Percentiles rank a stretch among this genome's conserved stretches.
These are phyloP conservation scores for Himantopus leucocephalus DNA, from an alignment of 2,113 vertebrate species.

Conservation along the genomic window DNA sequence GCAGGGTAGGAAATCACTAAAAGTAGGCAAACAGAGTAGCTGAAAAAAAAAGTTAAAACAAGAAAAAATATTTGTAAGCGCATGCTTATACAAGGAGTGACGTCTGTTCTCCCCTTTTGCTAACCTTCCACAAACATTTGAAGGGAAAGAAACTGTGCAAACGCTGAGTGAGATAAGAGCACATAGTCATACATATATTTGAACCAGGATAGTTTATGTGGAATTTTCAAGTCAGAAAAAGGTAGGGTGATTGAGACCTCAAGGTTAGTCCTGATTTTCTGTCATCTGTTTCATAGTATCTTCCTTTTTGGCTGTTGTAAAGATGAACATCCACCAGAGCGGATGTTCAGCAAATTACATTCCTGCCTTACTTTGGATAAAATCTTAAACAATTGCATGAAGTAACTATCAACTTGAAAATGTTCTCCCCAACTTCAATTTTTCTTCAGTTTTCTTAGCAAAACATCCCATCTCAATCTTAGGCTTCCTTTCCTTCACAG, in stretches of 20 bases:
- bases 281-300: background rate
- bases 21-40: background rate
- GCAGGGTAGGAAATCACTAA: background rate
- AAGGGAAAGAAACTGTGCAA: background rate
- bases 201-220: background rate
- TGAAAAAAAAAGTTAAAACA: background rate
- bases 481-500: background rate
- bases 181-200: background rate
- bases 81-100: background rate
- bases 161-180: background rate
- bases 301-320: background rate
- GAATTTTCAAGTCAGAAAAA: background rate
- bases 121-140: background rate
- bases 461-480: background rate
- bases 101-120: background rate
- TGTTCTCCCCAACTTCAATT: background rate
- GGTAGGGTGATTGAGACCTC: background rate
- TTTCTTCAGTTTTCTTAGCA: background rate
- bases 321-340: accelerated
- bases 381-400: background rate
- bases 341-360: background rate
- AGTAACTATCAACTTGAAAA: background rate
- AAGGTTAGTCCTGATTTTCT: background rate
- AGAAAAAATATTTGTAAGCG: background rate
- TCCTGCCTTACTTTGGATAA: background rate